Evolutionary conservation across 2,888 invertebrate genomes (phyloP), one percentile per base, ranked within the genome.

Genomic region (Tipula lateralis): DNA sequence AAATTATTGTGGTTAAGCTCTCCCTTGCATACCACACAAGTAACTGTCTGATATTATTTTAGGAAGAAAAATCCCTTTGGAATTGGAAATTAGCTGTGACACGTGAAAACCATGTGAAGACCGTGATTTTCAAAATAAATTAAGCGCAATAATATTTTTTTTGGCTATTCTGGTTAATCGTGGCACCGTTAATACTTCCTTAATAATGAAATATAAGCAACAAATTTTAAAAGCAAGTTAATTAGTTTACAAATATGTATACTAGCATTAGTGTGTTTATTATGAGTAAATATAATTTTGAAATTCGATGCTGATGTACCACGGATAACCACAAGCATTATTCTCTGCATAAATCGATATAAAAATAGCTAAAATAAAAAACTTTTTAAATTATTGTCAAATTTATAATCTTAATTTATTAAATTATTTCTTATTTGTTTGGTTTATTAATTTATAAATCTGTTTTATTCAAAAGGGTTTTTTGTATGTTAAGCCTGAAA

Each of bases 291-390:
- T 9, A 24, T 66, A 24, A 66, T 24, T 66, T 66, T 66, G 9
- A 24, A 66, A 24, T 24, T 9, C 66, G 24, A n/a, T n/a, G 0
- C 44, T 5, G 66, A 9, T 24, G 66, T 66, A 66, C 66, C 66
- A 66, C 66, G 66, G 24, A 66, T 66, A 66, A 66, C 66, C 66
- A 66, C 24, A 66, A 66, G 24, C 66, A 66, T 66, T 66, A 66
- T 66, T 66, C 66, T 66, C 24, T 66, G 19, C 66, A 66, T 16
- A 50, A 50, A 7, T 50, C 7, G 24, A 24, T 24, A 66, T 66
- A 39, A 3, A 7, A 19, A 13, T 66, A n/a, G 12, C 24, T 66
- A 24, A 66, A 66, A 24, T 66, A 24, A 66, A 66, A 66, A 2
- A 2, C 12, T 19, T 66, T 66, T 66, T 66, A 66, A 66, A 66